Conservation (phyloP, 2,797 vertebrate species). For the Danio kyathit region DNA sequence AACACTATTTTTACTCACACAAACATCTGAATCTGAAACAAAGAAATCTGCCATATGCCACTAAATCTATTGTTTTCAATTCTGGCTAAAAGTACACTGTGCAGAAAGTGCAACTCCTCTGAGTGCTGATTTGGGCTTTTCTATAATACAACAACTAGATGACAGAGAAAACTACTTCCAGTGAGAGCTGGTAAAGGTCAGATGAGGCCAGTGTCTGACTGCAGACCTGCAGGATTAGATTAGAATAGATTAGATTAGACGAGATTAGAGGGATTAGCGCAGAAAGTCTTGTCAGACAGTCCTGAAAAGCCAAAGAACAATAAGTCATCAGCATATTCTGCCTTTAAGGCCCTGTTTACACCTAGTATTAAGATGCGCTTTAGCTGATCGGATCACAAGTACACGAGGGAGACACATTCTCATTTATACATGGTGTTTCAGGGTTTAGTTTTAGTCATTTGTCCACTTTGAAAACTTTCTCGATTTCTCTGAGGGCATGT, state of each 20-base stretch:
- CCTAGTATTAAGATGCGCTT: not conserved
- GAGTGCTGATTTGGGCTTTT: slow-evolving; percentile 5
- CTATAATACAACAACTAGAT: not conserved
- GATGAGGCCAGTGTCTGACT: slow-evolving; percentile 8
- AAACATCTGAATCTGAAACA: not conserved
- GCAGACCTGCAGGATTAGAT: slow-evolving; percentile 31
- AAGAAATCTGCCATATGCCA: slow-evolving; percentile 5
- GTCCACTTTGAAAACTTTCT: no score
- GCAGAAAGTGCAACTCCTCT: slow-evolving; percentile 12
- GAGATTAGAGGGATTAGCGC: slow-evolving; percentile 22
- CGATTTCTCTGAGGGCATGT: no score
- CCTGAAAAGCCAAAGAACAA: slow-evolving; percentile 37
- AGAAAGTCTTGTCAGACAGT: slow-evolving; percentile 26
- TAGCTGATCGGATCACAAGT: no score
- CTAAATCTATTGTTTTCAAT: not conserved
- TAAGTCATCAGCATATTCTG: slow-evolving; percentile 11
- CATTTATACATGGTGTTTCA: no score
- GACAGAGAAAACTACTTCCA: not conserved
- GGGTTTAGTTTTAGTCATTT: no score
- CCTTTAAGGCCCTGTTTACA: not conserved
- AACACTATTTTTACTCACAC: not conserved
- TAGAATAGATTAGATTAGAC: slow-evolving; percentile 19
- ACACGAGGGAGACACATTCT: no score
- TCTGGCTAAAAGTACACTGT: not conserved
- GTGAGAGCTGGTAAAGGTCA: slow-evolving; percentile 2